Evolutionary conservation across 2,888 invertebrate species (phyloP), one percentile per base, ranked within the genome.

Genomic region (Metellina segmentata): DNA sequence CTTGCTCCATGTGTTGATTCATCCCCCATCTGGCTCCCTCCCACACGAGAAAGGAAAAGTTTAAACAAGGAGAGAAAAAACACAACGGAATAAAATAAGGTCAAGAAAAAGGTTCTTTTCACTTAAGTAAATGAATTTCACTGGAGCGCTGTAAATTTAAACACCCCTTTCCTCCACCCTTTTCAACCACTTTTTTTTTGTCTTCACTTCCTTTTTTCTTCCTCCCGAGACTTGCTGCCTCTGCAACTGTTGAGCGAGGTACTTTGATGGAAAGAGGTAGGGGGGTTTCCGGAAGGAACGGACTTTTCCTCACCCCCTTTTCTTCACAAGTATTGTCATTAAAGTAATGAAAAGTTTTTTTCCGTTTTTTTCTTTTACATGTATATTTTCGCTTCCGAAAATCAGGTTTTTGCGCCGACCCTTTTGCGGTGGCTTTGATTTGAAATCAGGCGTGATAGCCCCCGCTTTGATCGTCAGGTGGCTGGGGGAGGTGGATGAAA

Each of bases 101-200:
- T 72, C 79, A 72, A 79, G 85, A 90, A 90, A 90, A 85, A 90
- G 81, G 85, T 79, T 90, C 85, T 86, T 85, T 90, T 85, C 90
- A 90, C 90, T 90, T 90, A 90, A 90, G 90, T 90, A 90, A 90
- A 90, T 90, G 85, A 90, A 90, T 90, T 90, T 90, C 85, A 74
- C 19, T 34, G 61, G 70, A 70, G 81, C 20, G 85, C 74, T 85
- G 85, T 85, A 85, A 85, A 85, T 90, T 90, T 85, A 85, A 85
- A 74, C 85, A 81, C 81, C 78, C 71, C 79, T 71, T 48, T 53
- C 48, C 83, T 85, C 69, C 34, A 72, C 8, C 49, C 20, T 11
- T 19, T 20, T 88, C 74, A 75, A 34, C 49, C 53, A 49, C 51
- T 72, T 74, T 87, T 74, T 87, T 61, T 72, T 88, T 34, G 11